Evolutionary conservation across 2,797 vertebrate genomes (phyloP), one percentile per base, ranked within the genome.

Genomic region (Melanotaenia parkinsoni): DNA sequence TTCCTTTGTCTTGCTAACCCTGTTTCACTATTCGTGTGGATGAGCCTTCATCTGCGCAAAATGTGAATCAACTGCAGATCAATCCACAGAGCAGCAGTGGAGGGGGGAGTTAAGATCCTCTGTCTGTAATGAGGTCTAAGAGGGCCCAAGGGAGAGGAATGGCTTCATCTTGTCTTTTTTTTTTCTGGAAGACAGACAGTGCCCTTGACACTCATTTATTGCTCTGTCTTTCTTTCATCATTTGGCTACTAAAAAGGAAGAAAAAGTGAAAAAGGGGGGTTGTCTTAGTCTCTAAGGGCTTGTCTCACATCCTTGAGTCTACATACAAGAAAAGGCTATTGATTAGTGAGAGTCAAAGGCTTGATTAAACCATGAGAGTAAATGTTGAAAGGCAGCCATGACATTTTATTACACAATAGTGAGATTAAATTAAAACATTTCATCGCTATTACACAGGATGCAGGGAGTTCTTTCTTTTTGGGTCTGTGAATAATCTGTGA

Each of bases 51-150:
- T 60, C 76, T 77, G 63, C 70, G 74, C 68, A 81, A 58, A 83
- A 84, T 61, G 64, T 65, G 77, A 76, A 89, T 93, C 75, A 86
- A 77, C 72, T 83, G 90, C 80, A 83, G 89, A 87, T 82, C 76
- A 82, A 58, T 58, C 53, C 53, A 64, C 33, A 38, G 6, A 1
- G 13, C 9, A 24, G 13, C 7, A 71, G 22, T 35, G 40, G 72
- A 65, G 35, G 72, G 57, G 63, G 70, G 75, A 64, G 72, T 76
- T 66, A 71, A 82, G 69, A 76, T 63, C 60, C 66, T 59, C 59
- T 37, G 12, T 79, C 76, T 67, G 74, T 90, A 89, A 93, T 87
- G 79, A 91, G 74, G 78, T 76, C 65, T 91, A 91, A 92, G 78
- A 84, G 88, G 84, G 71, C 83, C 90, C 53, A n/a, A 63, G 86